phyloP scores from a whole-genome alignment of 2,113 vertebrate genomes.

The Microcebus ravelobensis region DNA sequence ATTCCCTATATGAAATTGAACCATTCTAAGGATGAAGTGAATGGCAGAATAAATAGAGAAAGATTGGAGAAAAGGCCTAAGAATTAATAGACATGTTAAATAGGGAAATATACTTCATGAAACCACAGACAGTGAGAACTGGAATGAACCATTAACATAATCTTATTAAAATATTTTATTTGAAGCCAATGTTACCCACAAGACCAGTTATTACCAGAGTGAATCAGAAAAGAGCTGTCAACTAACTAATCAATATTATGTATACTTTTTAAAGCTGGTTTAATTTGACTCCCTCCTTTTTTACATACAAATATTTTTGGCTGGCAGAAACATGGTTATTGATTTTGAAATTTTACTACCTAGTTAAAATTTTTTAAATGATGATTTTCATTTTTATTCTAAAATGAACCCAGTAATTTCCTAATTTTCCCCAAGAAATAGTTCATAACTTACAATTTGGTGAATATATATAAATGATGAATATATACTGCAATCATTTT shows the following conservation, averaged over 20 bases:
- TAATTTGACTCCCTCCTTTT: not conserved
- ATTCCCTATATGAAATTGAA: not conserved
- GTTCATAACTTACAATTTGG: not conserved
- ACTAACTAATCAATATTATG: not conserved
- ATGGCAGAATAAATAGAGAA: not conserved
- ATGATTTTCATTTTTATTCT: not conserved
- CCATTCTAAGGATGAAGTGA: not conserved
- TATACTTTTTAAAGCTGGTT: not conserved
- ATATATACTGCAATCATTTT: not conserved
- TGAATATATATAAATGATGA: not conserved
- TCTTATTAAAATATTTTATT: too few relatives aligned
- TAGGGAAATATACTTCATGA: not conserved
- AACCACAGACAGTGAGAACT: not conserved
- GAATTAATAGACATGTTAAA: not conserved
- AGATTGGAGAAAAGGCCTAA: not conserved
- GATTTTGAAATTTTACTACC: not conserved
- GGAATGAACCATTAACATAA: too few relatives aligned
- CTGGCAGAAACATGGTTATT: not conserved
- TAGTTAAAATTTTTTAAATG: not conserved
- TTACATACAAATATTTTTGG: not conserved
- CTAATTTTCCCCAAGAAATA: not conserved
- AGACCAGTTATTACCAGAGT: not conserved
- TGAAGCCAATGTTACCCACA: not conserved
- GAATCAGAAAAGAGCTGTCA: not conserved
- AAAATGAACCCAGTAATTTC: not conserved